These are phyloP conservation scores for Taxidea taxus DNA, from an alignment of 2,113 vertebrate species.

Conservation along the genomic window DNA sequence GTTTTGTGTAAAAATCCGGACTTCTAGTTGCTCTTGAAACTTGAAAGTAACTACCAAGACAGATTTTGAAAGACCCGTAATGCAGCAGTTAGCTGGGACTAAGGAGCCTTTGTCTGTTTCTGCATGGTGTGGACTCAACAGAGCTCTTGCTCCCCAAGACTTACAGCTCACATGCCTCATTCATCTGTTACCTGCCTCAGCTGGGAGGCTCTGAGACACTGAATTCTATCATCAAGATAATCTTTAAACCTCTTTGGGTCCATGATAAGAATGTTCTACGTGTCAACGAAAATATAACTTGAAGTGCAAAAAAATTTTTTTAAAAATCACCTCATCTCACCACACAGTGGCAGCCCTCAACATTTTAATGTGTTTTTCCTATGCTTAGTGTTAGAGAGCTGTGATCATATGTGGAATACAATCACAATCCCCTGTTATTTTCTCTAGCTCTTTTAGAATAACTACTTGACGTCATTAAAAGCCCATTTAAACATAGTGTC, in stretches of 20 bases:
- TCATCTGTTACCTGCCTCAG: background rate
- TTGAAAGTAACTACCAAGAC: background rate
- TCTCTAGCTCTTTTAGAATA: background rate
- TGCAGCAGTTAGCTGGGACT: rapidly evolving
- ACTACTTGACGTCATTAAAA: background rate
- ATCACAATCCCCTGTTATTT: background rate
- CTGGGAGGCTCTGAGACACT: background rate
- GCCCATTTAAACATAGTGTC: background rate
- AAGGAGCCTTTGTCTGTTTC: no score
- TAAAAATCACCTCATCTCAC: background rate
- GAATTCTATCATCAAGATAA: background rate
- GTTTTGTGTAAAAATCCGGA: background rate
- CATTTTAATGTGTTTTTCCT: background rate
- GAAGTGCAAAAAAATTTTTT: background rate
- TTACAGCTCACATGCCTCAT: background rate
- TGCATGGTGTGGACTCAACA: background rate
- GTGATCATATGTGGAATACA: background rate
- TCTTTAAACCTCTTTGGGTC: background rate
- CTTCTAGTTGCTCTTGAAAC: background rate
- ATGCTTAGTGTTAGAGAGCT: background rate
- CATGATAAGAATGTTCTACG: background rate
- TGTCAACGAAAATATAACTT: background rate
- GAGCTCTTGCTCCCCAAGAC: background rate
- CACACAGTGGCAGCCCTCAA: background rate
- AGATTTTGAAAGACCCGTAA: background rate